Conservation (phyloP, 2,888 invertebrate genomes). For the Cordilura impudica region DNA sequence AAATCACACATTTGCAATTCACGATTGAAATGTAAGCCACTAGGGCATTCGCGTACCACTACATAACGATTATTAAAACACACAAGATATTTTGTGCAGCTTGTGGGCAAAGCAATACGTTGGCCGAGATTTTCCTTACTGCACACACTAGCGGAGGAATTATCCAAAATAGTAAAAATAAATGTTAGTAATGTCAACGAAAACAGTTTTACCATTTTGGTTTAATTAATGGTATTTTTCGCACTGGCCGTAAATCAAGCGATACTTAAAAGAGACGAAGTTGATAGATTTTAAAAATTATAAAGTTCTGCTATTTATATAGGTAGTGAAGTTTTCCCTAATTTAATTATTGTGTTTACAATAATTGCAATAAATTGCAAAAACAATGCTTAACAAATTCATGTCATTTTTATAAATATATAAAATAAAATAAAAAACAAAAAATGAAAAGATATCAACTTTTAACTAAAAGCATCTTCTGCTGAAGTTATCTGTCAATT, state of each 20-base stretch:
- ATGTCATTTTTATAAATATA: slow-evolving; percentile 30
- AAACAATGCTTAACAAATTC: slow-evolving; percentile 28
- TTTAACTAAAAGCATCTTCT: background rate
- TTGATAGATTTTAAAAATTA: background rate
- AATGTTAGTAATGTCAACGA: slow-evolving; percentile 30
- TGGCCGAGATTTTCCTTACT: slow-evolving; percentile 43
- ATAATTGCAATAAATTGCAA: slow-evolving; percentile 1
- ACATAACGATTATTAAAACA: slow-evolving; percentile 41
- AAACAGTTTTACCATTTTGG: no score
- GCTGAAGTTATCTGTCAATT: background rate
- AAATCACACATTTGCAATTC: slow-evolving; percentile 62
- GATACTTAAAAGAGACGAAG: background rate
- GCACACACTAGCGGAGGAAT: slow-evolving; percentile 43
- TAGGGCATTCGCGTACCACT: slow-evolving; percentile 53
- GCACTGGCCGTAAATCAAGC: background rate
- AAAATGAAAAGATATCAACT: background rate
- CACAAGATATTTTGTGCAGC: slow-evolving; percentile 60
- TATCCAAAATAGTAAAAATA: slow-evolving; percentile 7
- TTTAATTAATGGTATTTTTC: background rate
- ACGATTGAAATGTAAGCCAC: slow-evolving; percentile 63
- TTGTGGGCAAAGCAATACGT: slow-evolving; percentile 54
- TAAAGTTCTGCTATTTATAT: background rate
- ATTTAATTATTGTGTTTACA: slow-evolving; percentile 46
- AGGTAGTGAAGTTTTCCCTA: slow-evolving; percentile 9
- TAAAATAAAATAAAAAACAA: background rate